These are phyloP conservation scores for Callyntrura sp. DNA, from an alignment of 2,888 invertebrate species.

Conservation along the genomic window DNA sequence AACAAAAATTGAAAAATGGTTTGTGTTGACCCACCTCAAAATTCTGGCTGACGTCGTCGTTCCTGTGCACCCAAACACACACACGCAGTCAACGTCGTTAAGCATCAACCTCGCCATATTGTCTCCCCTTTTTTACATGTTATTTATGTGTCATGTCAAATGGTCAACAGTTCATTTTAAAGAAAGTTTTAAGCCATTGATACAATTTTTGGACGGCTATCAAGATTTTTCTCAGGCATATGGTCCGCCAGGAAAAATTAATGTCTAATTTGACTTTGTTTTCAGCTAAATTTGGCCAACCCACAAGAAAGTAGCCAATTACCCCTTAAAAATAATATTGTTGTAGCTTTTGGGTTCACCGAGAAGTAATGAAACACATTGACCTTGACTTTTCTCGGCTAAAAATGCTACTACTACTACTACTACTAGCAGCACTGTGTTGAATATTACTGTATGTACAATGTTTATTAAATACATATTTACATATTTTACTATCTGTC, in stretches of 20 bases:
- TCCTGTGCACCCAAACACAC: too few relatives aligned
- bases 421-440: neutral
- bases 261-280: neutral
- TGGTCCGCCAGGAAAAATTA: neutral
- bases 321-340: neutral
- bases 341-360: neutral
- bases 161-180: too few relatives aligned
- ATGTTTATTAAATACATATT: slow-evolving; percentile 10
- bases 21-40: too few relatives aligned
- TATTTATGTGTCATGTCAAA: too few relatives aligned
- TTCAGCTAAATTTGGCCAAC: neutral
- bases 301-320: neutral
- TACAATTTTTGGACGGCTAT: too few relatives aligned
- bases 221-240: too few relatives aligned
- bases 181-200: too few relatives aligned
- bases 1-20: neutral
- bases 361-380: neutral
- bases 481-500: slow-evolving; percentile 22
- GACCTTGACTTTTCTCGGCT: slow-evolving; percentile 16
- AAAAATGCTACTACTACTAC: neutral
- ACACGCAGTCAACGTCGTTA: too few relatives aligned
- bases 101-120: too few relatives aligned
- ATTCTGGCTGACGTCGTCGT: too few relatives aligned
- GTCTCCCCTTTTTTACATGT: too few relatives aligned
- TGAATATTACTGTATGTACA: slow-evolving; percentile 31